phyloP scores from a whole-genome alignment of 2,113 vertebrate species.

The Ciconia boyciana region DNA sequence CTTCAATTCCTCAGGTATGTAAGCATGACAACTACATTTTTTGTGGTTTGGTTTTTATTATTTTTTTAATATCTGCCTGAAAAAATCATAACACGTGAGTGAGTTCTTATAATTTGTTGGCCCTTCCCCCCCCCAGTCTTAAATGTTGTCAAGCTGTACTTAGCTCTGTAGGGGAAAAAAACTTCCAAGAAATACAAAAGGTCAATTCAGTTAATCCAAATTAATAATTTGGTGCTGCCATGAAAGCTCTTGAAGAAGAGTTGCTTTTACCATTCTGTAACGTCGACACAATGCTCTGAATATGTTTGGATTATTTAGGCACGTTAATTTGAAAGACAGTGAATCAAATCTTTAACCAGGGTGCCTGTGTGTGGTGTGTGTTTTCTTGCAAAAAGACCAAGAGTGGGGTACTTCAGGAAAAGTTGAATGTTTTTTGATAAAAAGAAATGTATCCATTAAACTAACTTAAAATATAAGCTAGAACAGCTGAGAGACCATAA shows the following conservation, averaged over 20 bases:
- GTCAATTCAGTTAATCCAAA: background rate
- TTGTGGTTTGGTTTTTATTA: background rate
- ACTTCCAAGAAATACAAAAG: background rate
- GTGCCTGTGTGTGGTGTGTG: background rate
- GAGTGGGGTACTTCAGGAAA: background rate
- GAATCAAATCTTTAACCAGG: background rate
- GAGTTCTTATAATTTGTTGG: background rate
- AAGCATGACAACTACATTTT: background rate
- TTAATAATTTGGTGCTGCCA: background rate
- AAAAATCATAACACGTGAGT: background rate
- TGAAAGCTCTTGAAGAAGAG: background rate
- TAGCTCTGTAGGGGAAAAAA: background rate
- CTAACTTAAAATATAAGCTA: background rate
- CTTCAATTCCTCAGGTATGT: constrained; percentile 86
- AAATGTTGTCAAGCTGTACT: background rate
- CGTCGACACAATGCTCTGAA: background rate
- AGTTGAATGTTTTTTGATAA: background rate
- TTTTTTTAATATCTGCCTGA: background rate
- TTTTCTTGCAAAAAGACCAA: background rate
- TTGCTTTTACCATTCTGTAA: background rate
- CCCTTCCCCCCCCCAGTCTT: background rate
- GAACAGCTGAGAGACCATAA: background rate
- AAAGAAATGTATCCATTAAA: background rate
- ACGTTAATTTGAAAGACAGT: background rate
- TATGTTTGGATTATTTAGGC: background rate